A percentile compares a stretch with the other conserved stretches of the same genome.
Conservation (phyloP, 2,113 vertebrate species). For the Scomber scombrus region DNA sequence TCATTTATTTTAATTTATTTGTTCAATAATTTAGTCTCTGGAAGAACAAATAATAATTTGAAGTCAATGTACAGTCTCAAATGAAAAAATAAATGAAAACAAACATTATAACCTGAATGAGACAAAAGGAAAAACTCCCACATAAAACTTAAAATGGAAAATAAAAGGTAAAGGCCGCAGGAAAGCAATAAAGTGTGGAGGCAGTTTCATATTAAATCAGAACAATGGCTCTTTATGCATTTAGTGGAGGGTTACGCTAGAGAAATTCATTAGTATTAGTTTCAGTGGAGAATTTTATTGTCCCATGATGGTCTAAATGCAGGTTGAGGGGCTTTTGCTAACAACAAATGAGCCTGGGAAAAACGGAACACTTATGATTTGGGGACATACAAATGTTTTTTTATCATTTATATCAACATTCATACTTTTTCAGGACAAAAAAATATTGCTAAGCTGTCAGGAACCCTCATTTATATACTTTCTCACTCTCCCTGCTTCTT, state of each 20-base stretch:
- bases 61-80: constrained; percentile 25
- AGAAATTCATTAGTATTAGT: constrained; percentile 13
- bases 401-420: constrained; percentile 35
- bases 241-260: not conserved
- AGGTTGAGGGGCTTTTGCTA: constrained; percentile 18
- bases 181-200: not conserved
- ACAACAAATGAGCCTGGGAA: constrained; percentile 35
- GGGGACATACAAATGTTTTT: constrained; percentile 10
- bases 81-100: constrained; percentile 31
- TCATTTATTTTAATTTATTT: constrained; percentile 24
- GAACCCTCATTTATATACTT: constrained; percentile 18
- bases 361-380: constrained; percentile 14
- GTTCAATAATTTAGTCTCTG: constrained; percentile 3
- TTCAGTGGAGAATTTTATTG: constrained; percentile 37
- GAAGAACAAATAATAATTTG: constrained; percentile 11
- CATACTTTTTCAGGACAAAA: not conserved
- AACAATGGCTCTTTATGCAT: not conserved
- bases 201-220: constrained; percentile 15
- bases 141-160: not conserved
- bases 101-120: not conserved
- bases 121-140: constrained; percentile 3
- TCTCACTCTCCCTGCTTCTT: not conserved
- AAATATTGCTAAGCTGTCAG: constrained; percentile 28
- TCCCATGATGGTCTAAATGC: not conserved
- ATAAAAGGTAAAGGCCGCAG: constrained; percentile 3